Percentiles rank a stretch among this genome's conserved stretches.
phyloP scores from a whole-genome alignment of 1,140 invertebrate species.

The Formica selysi region DNA sequence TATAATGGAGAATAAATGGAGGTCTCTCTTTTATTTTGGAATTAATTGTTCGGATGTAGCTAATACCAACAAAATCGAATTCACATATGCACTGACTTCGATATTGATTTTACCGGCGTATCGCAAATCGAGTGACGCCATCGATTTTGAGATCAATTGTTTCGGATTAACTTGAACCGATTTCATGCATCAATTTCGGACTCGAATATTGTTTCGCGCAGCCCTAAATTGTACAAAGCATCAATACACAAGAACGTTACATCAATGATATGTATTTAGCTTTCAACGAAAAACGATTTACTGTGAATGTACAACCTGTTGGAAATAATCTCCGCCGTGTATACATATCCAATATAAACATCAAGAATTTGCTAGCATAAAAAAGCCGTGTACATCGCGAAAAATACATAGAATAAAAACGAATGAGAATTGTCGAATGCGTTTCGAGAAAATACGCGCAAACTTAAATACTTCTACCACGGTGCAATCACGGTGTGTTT shows the following conservation, averaged over 20 bases:
- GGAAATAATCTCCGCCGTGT: background rate
- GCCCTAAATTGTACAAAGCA: background rate
- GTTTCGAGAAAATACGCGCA: background rate
- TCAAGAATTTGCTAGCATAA: background rate
- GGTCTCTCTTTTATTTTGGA: background rate
- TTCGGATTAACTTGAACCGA: background rate
- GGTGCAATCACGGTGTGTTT: background rate
- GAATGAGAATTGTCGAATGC: background rate
- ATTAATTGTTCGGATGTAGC: background rate
- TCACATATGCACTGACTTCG: background rate
- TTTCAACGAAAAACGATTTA: background rate
- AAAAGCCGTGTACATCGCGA: background rate
- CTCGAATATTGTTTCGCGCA: background rate
- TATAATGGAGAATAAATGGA: background rate
- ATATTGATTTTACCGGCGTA: background rate
- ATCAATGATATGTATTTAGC: background rate
- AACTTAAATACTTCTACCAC: background rate
- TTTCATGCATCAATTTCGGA: constrained; percentile 8
- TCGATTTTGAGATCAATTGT: constrained; percentile 25
- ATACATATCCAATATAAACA: background rate
- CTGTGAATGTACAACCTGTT: background rate
- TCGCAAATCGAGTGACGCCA: constrained; percentile 2
- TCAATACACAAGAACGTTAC: constrained; percentile 1
- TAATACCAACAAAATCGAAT: background rate
- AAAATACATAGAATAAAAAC: background rate